Evolutionary conservation across 2,888 invertebrate genomes (phyloP).

Genomic region (Metopia argyrocephala): DNA sequence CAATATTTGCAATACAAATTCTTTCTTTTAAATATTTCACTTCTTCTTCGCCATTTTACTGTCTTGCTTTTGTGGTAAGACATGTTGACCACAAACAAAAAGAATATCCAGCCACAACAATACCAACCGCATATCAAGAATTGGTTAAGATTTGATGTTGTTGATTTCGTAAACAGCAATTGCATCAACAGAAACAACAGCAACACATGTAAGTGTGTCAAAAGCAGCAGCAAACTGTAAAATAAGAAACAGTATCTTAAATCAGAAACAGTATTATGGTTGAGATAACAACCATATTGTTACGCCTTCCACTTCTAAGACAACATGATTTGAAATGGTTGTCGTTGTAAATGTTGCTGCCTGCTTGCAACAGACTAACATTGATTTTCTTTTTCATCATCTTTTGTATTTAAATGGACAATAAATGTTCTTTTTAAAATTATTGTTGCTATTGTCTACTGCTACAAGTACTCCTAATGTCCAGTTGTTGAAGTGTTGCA

Average conservation of each 20-base stretch:
- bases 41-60: neutral
- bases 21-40: constrained; percentile 7
- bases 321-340: constrained; percentile 36
- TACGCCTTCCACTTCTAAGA: constrained; percentile 15
- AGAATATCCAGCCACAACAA: constrained; percentile 58
- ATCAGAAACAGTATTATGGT: neutral
- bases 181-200: constrained; percentile 16
- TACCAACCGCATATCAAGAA: constrained; percentile 61
- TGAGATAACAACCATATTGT: constrained; percentile 22
- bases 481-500: constrained; percentile 29
- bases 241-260: neutral
- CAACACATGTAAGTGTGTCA: constrained; percentile 3
- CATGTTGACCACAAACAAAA: constrained; percentile 50
- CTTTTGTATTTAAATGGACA: neutral
- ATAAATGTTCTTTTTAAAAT: constrained; percentile 45
- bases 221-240: neutral
- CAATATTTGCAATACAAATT: constrained; percentile 5
- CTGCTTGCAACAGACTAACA: too few species aligned
- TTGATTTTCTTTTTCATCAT: neutral
- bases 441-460: constrained; percentile 36
- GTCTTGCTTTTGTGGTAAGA: constrained; percentile 3
- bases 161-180: constrained; percentile 43
- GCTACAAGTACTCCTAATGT: constrained; percentile 5
- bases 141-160: constrained; percentile 60
- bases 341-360: neutral